Conservation (phyloP, 2,888 invertebrate genomes). For the Latheticus oryzae region DNA sequence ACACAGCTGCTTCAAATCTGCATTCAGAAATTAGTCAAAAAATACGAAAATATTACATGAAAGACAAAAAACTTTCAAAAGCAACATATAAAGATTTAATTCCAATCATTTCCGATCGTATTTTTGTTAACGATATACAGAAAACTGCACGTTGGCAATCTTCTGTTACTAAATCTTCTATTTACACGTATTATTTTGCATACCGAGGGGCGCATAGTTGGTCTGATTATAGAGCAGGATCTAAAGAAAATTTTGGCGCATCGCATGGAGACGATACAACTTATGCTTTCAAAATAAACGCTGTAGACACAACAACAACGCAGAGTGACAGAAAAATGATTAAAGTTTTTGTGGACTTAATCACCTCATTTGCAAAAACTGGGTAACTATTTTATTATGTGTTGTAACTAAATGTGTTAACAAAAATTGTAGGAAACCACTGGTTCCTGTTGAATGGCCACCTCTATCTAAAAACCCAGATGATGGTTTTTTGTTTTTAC, state of each 20-base stretch:
- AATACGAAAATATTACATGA: conserved; percentile 8
- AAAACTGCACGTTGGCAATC: conserved; percentile 19
- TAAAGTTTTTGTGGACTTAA: conserved; percentile 66
- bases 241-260: too few species aligned
- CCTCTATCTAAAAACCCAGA: neutral
- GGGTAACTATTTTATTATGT: too few species aligned
- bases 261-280: conserved; percentile 4
- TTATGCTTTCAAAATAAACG: neutral
- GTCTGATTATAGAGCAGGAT: neutral
- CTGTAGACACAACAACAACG: conserved; percentile 59
- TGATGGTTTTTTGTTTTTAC: neutral
- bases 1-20: neutral
- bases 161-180: conserved; percentile 4
- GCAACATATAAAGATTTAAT: conserved; percentile 14
- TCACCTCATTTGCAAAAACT: conserved; percentile 67
- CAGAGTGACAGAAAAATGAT: conserved; percentile 61
- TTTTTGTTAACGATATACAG: conserved; percentile 4
- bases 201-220: conserved; percentile 12
- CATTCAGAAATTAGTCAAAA: conserved; percentile 13
- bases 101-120: conserved; percentile 4
- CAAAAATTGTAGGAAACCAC: too few species aligned
- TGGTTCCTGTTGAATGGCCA: too few species aligned
- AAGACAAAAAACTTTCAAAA: conserved; percentile 3
- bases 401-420: too few species aligned
- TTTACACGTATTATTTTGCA: conserved; percentile 11